phyloP scores from a whole-genome alignment of 2,888 invertebrate genomes.

The Steinernema carpocapsae region DNA sequence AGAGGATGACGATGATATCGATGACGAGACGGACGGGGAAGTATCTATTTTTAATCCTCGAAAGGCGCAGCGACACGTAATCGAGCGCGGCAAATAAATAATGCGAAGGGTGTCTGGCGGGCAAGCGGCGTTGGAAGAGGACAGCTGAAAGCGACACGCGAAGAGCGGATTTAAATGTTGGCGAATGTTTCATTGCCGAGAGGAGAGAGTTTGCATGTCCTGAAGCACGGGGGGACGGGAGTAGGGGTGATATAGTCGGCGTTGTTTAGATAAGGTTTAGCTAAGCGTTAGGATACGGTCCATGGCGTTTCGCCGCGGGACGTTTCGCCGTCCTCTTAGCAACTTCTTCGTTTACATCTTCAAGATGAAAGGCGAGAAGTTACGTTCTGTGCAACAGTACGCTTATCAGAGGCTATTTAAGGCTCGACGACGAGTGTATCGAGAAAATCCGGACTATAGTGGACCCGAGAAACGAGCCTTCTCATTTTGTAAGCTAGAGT shows the following conservation, averaged over 20 bases:
- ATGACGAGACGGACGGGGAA: no score
- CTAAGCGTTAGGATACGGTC: no score
- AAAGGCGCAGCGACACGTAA: background rate
- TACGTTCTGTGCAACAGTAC: constrained; percentile 67
- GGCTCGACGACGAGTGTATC: constrained; percentile 57
- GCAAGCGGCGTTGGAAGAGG: background rate
- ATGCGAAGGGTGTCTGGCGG: constrained; percentile 6
- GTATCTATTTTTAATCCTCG: no score
- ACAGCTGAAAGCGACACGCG: no score
- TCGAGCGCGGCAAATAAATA: constrained; percentile 25
- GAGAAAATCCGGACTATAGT: constrained; percentile 66
- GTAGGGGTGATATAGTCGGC: background rate
- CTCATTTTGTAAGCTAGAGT: no score
- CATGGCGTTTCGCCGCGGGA: no score
- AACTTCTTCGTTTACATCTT: constrained; percentile 62
- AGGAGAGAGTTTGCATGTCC: background rate
- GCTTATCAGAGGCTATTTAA: constrained; percentile 65
- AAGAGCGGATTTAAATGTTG: constrained; percentile 8
- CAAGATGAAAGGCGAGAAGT: constrained; percentile 58
- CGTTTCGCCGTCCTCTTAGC: constrained; percentile 63
- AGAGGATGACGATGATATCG: no score
- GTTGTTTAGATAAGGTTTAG: background rate
- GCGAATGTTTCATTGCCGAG: background rate
- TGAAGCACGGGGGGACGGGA: background rate
- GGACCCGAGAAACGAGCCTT: constrained; percentile 59